Percentiles rank a stretch among this genome's conserved stretches.
phyloP scores from a whole-genome alignment of 2,888 invertebrate genomes.

The Mallateleia sp. region DNA sequence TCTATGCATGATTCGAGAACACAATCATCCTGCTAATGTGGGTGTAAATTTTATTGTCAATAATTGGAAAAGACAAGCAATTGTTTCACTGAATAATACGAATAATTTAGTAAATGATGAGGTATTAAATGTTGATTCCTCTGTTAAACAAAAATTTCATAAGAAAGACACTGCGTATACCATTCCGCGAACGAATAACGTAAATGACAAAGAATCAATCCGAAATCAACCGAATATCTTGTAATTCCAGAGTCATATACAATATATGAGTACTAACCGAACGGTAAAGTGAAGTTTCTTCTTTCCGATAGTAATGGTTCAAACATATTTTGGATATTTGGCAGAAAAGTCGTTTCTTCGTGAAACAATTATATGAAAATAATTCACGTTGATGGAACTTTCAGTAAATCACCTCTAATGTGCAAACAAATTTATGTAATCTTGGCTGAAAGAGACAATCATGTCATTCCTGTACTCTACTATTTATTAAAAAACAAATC shows the following conservation, averaged over 20 bases:
- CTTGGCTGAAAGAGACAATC: neutral
- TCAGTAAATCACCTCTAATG: constrained; percentile 18
- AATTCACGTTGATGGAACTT: constrained; percentile 12
- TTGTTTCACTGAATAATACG: neutral
- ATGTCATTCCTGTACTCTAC: neutral
- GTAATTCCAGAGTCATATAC: neutral
- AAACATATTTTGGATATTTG: neutral
- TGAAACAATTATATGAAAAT: neutral
- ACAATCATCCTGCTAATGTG: neutral
- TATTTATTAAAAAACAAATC: constrained; percentile 8
- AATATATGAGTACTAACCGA: neutral
- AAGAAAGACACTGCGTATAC: neutral
- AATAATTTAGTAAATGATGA: no score
- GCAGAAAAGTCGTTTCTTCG: neutral
- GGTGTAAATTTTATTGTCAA: neutral
- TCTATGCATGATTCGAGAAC: no score
- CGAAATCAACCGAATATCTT: neutral
- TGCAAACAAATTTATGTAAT: constrained; percentile 14
- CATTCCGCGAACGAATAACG: neutral
- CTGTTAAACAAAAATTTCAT: neutral
- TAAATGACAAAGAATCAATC: neutral
- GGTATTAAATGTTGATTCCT: neutral
- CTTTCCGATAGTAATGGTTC: neutral
- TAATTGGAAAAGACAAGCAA: neutral
- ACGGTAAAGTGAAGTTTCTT: neutral